A percentile compares a stretch with the other conserved stretches of the same genome.
Conservation (phyloP, 2,797 vertebrate genomes). For the Okamejei kenojei region DNA sequence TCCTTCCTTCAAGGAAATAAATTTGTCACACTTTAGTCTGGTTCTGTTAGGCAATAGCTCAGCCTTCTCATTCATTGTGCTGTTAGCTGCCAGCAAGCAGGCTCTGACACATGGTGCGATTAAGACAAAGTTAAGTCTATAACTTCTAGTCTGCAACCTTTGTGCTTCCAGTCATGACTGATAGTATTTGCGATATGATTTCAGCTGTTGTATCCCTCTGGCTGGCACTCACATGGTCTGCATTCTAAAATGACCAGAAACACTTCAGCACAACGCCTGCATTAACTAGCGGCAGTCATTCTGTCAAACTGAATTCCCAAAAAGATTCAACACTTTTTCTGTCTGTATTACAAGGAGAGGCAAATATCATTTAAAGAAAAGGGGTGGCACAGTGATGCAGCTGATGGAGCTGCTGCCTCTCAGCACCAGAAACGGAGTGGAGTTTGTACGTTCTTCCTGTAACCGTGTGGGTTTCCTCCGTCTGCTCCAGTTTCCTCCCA, state of each 20-base stretch:
- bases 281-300: conserved; percentile 16
- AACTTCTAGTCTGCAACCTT: conserved; percentile 59
- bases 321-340: not conserved
- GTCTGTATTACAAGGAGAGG: not conserved
- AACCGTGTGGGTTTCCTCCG: no score
- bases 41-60: conserved; percentile 56
- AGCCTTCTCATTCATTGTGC: conserved; percentile 52
- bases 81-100: conserved; percentile 57
- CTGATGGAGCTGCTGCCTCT: no score
- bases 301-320: conserved; percentile 12
- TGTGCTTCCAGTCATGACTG: conserved; percentile 58
- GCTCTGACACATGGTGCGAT: conserved; percentile 58
- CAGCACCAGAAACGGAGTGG: no score
- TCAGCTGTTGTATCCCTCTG: conserved; percentile 36
- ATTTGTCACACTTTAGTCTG: conserved; percentile 66
- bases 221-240: not conserved
- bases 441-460: no score
- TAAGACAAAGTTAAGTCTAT: conserved; percentile 63
- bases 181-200: conserved; percentile 50
- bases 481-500: no score
- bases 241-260: conserved; percentile 35
- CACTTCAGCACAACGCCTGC: not conserved
- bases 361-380: not conserved
- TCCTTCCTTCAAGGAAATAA: conserved; percentile 49
- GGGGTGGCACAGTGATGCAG: not conserved